Conservation (phyloP, 92 coral and sea anemone genomes). For the Ricordea florida region DNA sequence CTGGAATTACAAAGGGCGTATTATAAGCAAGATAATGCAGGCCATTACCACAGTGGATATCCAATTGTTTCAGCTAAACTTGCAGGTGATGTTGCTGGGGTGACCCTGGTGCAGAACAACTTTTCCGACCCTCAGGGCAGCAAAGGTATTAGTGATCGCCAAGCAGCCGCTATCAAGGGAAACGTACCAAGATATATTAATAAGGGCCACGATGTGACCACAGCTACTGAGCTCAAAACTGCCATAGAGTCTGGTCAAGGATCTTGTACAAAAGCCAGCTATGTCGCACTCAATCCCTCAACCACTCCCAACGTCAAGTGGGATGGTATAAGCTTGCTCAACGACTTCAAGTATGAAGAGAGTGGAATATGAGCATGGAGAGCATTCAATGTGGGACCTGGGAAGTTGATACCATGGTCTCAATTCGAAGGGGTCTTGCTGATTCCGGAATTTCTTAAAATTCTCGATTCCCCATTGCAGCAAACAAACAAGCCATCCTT, state of each 20-base stretch:
- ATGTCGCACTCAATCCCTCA: not conserved
- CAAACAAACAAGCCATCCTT: not conserved
- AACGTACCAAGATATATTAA: conserved; percentile 6
- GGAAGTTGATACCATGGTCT: too few relatives aligned
- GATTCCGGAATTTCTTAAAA: not conserved
- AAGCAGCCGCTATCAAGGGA: conserved; percentile 27
- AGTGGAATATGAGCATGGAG: not conserved
- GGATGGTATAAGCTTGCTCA: conserved; percentile 26
- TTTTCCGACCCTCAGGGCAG: conserved; percentile 49
- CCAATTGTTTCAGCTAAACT: conserved; percentile 24
- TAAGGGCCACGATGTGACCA: conserved; percentile 37
- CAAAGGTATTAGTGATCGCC: conserved; percentile 34
- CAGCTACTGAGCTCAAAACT: conserved; percentile 10
- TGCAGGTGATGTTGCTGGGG: conserved; percentile 22
- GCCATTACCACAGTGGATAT: conserved; percentile 38
- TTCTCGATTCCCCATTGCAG: not conserved
- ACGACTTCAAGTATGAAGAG: conserved; percentile 1
- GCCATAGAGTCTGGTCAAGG: conserved; percentile 28
- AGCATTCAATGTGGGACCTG: not conserved
- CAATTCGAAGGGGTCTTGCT: too few relatives aligned
- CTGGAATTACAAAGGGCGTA: conserved; percentile 26
- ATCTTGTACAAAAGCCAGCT: conserved; percentile 4
- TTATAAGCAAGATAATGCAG: conserved; percentile 40
- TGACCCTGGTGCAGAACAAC: conserved; percentile 9
- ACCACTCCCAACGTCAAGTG: conserved; percentile 2